phyloP scores from a whole-genome alignment of 2,888 invertebrate species.

The Erynnis tages region DNA sequence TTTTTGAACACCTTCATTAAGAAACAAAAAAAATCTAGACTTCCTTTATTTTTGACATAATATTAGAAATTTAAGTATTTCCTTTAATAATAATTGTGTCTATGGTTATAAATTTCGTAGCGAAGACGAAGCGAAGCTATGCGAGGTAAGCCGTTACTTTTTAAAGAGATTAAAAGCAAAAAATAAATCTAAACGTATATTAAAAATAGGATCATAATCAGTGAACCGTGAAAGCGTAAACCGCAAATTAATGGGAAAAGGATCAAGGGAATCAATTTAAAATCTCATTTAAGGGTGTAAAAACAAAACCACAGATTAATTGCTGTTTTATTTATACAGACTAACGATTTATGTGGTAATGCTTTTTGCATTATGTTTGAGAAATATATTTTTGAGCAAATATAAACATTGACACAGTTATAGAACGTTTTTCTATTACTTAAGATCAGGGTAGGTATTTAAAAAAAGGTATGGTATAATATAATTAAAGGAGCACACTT shows the following conservation, averaged over 20 bases:
- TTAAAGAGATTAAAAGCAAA: background rate
- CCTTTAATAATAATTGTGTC: too few relatives aligned
- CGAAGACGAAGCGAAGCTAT: too few relatives aligned
- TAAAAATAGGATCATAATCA: conserved; percentile 5
- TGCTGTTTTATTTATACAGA: conserved; percentile 1
- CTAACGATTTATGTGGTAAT: conserved; percentile 5
- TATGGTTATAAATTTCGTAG: too few relatives aligned
- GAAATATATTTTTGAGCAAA: background rate
- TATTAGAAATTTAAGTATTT: too few relatives aligned
- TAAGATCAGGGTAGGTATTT: too few relatives aligned
- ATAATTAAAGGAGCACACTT: too few relatives aligned
- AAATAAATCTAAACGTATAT: background rate
- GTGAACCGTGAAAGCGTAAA: background rate
- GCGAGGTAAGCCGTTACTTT: too few relatives aligned
- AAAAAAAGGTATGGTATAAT: background rate
- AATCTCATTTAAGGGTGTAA: conserved; percentile 12
- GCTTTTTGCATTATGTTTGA: background rate
- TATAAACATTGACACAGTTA: background rate
- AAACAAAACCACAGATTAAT: conserved; percentile 17
- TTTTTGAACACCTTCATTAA: too few relatives aligned
- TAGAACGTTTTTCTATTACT: too few relatives aligned
- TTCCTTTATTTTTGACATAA: too few relatives aligned
- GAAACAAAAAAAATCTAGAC: too few relatives aligned
- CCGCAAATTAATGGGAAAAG: conserved; percentile 2
- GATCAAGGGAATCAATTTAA: conserved; percentile 19